Conservation (phyloP, 30 jellyfish, hydroid and myxozoan genomes). For the Turritopsis rubra region DNA sequence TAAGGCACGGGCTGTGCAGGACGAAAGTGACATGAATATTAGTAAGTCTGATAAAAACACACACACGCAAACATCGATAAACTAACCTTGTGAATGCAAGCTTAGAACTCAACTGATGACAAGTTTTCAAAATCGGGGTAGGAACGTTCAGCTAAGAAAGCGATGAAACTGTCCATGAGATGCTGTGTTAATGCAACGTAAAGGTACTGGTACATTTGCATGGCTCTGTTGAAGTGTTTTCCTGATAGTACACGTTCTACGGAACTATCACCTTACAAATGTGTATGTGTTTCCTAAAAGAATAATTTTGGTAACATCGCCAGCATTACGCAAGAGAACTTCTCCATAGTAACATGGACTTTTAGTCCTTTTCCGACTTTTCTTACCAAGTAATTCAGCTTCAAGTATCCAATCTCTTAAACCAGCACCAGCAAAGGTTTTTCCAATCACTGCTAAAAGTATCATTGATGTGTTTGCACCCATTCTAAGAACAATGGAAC, state of each 20-base stretch:
- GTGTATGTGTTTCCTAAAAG: no score
- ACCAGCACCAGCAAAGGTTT: constrained; percentile 43
- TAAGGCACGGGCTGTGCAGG: no score
- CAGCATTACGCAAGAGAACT: not conserved
- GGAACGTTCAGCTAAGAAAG: not conserved
- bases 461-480: constrained; percentile 48
- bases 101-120: not conserved
- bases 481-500: constrained; percentile 29
- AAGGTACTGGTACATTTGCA: not conserved
- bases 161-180: not conserved
- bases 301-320: not conserved
- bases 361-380: not conserved
- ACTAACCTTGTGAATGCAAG: not conserved
- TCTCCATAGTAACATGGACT: constrained; percentile 15
- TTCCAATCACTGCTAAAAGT: constrained; percentile 40
- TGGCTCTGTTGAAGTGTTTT: not conserved
- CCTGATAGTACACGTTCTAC: not conserved
- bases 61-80: no score
- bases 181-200: not conserved
- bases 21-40: no score
- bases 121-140: not conserved
- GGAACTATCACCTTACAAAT: not conserved
- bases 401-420: constrained; percentile 33
- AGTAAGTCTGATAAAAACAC: no score
- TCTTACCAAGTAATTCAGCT: constrained; percentile 12